These are phyloP conservation scores for Pseudomyrmex pallidus DNA, from an alignment of 1,140 invertebrate species.

Conservation along the genomic window DNA sequence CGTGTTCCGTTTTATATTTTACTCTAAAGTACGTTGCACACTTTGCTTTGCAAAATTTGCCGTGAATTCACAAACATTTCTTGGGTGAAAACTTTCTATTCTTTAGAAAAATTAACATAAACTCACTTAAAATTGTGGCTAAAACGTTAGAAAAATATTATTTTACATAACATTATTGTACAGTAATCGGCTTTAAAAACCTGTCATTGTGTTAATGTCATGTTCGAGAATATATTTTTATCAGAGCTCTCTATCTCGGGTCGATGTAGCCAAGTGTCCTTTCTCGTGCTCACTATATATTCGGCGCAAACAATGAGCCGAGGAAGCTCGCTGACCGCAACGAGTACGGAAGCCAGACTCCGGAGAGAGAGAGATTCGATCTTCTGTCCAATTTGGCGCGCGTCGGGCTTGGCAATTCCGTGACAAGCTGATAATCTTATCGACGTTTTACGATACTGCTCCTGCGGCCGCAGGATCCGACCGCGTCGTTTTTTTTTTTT, in stretches of 20 bases:
- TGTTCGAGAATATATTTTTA: background rate
- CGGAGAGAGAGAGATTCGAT: constrained; percentile 68
- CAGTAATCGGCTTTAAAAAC: background rate
- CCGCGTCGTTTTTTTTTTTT: constrained; percentile 13
- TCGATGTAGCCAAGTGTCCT: background rate
- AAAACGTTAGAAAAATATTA: background rate
- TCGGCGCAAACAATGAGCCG: constrained; percentile 36
- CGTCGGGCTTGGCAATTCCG: constrained; percentile 42
- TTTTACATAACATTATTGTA: background rate
- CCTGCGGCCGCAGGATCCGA: constrained; percentile 23
- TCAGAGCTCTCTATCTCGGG: background rate
- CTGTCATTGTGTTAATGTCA: background rate
- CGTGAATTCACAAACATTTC: background rate
- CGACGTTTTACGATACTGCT: constrained; percentile 14
- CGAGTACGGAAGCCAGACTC: constrained; percentile 60
- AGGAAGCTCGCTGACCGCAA: constrained; percentile 67
- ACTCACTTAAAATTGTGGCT: too few relatives aligned
- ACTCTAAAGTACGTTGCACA: background rate
- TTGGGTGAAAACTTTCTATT: too few relatives aligned
- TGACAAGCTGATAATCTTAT: constrained; percentile 63
- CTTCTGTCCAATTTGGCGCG: constrained; percentile 59
- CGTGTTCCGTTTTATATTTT: background rate
- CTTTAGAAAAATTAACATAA: too few relatives aligned
- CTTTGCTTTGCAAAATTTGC: background rate
- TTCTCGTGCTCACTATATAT: background rate